phyloP scores from a whole-genome alignment of 1,140 invertebrate species.

The Drosophila trapezifrons region DNA sequence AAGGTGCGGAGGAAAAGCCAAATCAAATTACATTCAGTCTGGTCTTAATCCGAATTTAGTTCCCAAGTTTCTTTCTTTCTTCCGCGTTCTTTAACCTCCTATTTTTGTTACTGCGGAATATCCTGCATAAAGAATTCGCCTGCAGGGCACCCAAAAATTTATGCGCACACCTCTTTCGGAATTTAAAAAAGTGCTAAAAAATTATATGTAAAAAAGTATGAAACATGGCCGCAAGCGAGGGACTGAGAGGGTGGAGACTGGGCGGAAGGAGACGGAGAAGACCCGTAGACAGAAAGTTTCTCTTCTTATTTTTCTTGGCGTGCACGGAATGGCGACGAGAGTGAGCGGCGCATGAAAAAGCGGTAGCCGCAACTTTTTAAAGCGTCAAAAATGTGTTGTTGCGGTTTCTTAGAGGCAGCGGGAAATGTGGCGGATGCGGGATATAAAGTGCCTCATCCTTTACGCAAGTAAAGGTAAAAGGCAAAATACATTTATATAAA shows the following conservation, averaged over 20 bases:
- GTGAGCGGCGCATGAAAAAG: conserved; percentile 40
- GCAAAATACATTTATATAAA: not conserved
- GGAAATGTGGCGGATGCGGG: not conserved
- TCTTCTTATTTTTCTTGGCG: conserved; percentile 45
- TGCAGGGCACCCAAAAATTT: conserved; percentile 70
- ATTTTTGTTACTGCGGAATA: conserved; percentile 41
- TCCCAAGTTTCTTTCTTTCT: not conserved
- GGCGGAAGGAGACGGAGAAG: not conserved
- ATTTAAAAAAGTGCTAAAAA: conserved; percentile 50
- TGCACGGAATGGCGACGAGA: conserved; percentile 69
- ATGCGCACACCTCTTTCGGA: conserved; percentile 77
- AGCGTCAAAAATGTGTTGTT: conserved; percentile 68
- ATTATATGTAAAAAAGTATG: conserved; percentile 49
- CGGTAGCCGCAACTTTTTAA: conserved; percentile 63
- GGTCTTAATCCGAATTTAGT: conserved; percentile 66
- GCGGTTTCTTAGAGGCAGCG: conserved; percentile 30
- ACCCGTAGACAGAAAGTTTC: conserved; percentile 28
- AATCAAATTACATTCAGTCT: conserved; percentile 80
- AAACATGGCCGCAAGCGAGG: conserved; percentile 40
- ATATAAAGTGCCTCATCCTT: conserved; percentile 48
- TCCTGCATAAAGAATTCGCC: conserved; percentile 67
- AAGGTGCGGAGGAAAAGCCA: conserved; percentile 23
- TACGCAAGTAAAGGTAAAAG: conserved; percentile 14
- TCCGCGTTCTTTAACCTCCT: conserved; percentile 6
- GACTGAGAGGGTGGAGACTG: not conserved